Conservation (phyloP, 2,888 invertebrate species). For the Desoria tigrina region DNA sequence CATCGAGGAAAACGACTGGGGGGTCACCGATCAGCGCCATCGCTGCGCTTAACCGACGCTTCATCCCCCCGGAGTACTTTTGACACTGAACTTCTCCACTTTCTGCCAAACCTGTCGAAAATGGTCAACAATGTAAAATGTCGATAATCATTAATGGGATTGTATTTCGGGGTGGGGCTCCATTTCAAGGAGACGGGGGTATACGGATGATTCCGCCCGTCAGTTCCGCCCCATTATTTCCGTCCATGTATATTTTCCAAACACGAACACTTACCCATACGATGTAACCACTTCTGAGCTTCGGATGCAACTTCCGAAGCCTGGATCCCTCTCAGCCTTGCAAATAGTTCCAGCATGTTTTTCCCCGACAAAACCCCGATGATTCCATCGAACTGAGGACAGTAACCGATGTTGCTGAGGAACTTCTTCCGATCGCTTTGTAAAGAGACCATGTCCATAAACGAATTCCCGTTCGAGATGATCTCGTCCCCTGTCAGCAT, state of each 20-base stretch:
- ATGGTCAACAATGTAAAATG: no score
- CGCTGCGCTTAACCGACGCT: slow-evolving; percentile 74
- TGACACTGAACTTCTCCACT: slow-evolving; percentile 39
- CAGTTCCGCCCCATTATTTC: no score
- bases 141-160: no score
- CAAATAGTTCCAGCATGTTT: slow-evolving; percentile 72
- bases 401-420: slow-evolving; percentile 48
- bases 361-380: slow-evolving; percentile 74
- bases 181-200: no score
- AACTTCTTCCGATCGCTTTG: slow-evolving; percentile 41
- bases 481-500: slow-evolving; percentile 61
- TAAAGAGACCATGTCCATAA: slow-evolving; percentile 54
- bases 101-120: slow-evolving; percentile 21
- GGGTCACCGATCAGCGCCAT: slow-evolving; percentile 72
- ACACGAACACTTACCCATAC: slow-evolving; percentile 41
- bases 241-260: not conserved
- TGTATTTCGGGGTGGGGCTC: no score
- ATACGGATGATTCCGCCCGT: no score
- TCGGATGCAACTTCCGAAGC: slow-evolving; percentile 45
- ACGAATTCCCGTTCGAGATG: slow-evolving; percentile 58
- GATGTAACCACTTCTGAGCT: slow-evolving; percentile 37
- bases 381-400: slow-evolving; percentile 84
- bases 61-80: slow-evolving; percentile 73
- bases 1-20: slow-evolving; percentile 70
- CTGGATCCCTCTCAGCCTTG: slow-evolving; percentile 71